These are phyloP conservation scores for Cosmorhoe ocellata DNA, from an alignment of 2,888 invertebrate genomes.

Conservation along the genomic window DNA sequence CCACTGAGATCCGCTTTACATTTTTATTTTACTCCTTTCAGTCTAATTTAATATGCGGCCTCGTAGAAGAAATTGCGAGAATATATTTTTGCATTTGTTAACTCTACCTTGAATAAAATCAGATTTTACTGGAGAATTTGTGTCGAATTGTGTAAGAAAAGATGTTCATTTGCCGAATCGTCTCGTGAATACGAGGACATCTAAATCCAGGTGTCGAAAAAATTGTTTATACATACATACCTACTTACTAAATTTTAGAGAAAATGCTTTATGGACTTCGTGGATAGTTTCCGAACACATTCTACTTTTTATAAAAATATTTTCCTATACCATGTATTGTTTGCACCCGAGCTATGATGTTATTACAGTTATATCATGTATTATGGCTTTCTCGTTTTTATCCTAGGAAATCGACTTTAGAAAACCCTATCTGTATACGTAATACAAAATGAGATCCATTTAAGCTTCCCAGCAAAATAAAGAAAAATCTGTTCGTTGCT, in stretches of 20 bases:
- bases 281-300: neutral
- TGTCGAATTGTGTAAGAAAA: slow-evolving; percentile 47
- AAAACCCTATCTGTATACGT: slow-evolving; percentile 33
- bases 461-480: slow-evolving; percentile 58
- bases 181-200: slow-evolving; percentile 31
- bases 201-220: slow-evolving; percentile 9
- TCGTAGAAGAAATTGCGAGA: slow-evolving; percentile 65
- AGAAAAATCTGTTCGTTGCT: slow-evolving; percentile 60
- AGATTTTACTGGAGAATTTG: slow-evolving; percentile 51
- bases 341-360: slow-evolving; percentile 28
- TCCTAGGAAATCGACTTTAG: slow-evolving; percentile 28
- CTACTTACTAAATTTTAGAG: neutral
- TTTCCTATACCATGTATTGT: slow-evolving; percentile 22
- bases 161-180: slow-evolving; percentile 28
- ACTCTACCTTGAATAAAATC: slow-evolving; percentile 61
- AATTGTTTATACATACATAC: neutral
- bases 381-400: slow-evolving; percentile 29
- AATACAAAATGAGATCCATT: slow-evolving; percentile 60
- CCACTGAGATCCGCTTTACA: slow-evolving; percentile 63
- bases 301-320: slow-evolving; percentile 18
- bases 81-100: slow-evolving; percentile 69
- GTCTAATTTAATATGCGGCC: slow-evolving; percentile 74
- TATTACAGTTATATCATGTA: slow-evolving; percentile 30
- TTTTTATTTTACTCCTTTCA: slow-evolving; percentile 73
- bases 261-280: neutral